Evolutionary conservation across 2,888 invertebrate genomes (phyloP), one percentile per base, ranked within the genome.

Genomic region (Halictus ligatus): DNA sequence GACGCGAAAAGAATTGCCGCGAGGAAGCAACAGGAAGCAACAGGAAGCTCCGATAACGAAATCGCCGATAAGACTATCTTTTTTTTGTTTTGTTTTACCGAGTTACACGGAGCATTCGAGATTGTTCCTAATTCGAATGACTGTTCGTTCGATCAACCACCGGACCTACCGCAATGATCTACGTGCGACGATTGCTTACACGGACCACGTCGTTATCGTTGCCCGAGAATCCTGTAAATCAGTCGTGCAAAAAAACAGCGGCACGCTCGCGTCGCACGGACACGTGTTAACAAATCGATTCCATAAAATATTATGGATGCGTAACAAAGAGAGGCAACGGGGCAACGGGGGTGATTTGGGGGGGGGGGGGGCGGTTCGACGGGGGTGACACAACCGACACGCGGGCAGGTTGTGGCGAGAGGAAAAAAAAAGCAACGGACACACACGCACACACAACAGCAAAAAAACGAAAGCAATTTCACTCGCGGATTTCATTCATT

Each of bases 281-380:
- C 88, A 85, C 88, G 86, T 85, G 89, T 89, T 87, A 89, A 89
- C 89, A 89, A 87, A 88, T 89, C 89, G 86, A 88, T 85, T 85
- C 84, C 83, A 88, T 89, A 83, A 89, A 89, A 89, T 89, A 88
- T 88, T 88, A 88, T 81, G 83, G 85, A 78, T 80, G 84, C 50
- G 75, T 54, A 25, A 74, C 58, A 81, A 75, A 82, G 67, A 35
- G 67, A 35, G 67, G 29, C 8, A 43, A 80, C 79, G 73, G 72
- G 10, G 18, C 10, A 40, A 13, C 43, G 58, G 67, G 69, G 69
- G 21, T 54, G 21, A n/a, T 54, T 54, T 40, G 71, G 40, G n/a
- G 29, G 64, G 67, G 60, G 69, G 43, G 72, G 25, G 18, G 29
- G 64, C 40, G n/a, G 64, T 25, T 64, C 64, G 29, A 15, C 64